Percentiles rank a stretch among this genome's conserved stretches.
phyloP scores from a whole-genome alignment of 2,113 vertebrate genomes.

The Notarius lentiginosus region DNA sequence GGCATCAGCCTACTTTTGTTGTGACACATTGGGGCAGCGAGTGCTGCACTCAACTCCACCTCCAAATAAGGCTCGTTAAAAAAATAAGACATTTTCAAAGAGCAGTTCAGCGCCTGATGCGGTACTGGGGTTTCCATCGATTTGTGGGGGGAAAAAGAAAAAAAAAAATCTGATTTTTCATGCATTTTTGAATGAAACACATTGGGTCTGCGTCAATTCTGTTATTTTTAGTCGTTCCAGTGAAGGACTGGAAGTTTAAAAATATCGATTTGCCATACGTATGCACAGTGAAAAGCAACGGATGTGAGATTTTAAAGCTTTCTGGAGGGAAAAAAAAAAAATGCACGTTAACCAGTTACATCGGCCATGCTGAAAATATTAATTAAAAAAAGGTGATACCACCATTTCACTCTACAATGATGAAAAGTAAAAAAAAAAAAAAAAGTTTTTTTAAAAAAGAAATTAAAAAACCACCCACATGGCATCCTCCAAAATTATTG shows the following conservation, averaged over 20 bases:
- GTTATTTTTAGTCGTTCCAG: not conserved
- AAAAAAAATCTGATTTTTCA: not conserved
- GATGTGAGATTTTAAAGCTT: too few species aligned
- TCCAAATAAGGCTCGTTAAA: constrained; percentile 11
- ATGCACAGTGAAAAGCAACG: not conserved
- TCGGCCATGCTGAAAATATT: not conserved
- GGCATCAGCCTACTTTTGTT: constrained; percentile 46
- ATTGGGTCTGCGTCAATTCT: not conserved
- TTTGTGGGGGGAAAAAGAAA: not conserved
- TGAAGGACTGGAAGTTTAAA: not conserved
- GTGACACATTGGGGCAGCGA: constrained; percentile 42
- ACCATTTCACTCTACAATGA: too few species aligned
- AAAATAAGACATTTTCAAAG: not conserved
- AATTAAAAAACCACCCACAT: too few species aligned
- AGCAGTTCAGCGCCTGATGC: not conserved
- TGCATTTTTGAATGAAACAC: not conserved
- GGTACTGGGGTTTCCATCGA: constrained; percentile 10
- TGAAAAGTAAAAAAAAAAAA: too few species aligned
- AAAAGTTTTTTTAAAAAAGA: too few species aligned
- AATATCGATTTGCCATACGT: not conserved
- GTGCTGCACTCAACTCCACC: not conserved
- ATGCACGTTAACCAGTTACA: not conserved
- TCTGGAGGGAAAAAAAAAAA: not conserved
- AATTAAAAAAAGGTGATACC: too few species aligned
- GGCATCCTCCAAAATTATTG: too few species aligned